Evolutionary conservation across 2,797 vertebrate species (phyloP), one percentile per base, ranked within the genome.

Genomic region (Esox lucius): DNA sequence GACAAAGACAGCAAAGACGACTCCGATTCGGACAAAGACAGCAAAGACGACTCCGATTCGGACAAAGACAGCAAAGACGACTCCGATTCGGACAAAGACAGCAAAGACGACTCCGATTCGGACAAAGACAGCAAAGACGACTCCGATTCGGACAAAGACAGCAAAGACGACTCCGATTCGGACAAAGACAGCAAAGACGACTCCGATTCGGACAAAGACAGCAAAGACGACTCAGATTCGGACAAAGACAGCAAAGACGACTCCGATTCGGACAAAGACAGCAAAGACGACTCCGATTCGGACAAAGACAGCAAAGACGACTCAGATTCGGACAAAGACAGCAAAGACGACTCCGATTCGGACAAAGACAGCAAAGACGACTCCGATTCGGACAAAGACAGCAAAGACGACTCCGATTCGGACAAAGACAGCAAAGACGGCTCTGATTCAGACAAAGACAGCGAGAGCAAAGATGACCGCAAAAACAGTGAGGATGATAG

Each of bases 111-210:
- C 33, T 35, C 70, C 12, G 56, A 75, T 4, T 35, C 70, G 12
- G 35, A n/a, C 2, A 42, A 76, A 4, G 68, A 61, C 39, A 12
- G 77, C 78, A 49, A 71, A 56, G 24, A 59, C 1, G 53, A 56
- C 6, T n/a, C 49, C 72, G 71, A 24, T 15, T 1, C n/a, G 1
- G 64, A 53, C 13, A 26, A 1, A 12, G 51, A 33, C 35, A 15
- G 2, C 24, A 56, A 56, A 56, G 19, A 22, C 7, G 53, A 24
- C 2, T 39, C 35, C 2, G 64, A 48, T 9, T 0, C 59, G 24
- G 69, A 68, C 65, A 13, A 73, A 76, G 28, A 11, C n/a, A 56
- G 19, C n/a, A 22, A 56, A n/a, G 59, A 59, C 2, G 72, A 78
- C 35, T 39, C 35, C 39, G 73, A 78, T 28, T 39, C 35, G 5